Base-by-base conservation (phyloP, 2,888 invertebrate species). In the Athalia circularis region DNA sequence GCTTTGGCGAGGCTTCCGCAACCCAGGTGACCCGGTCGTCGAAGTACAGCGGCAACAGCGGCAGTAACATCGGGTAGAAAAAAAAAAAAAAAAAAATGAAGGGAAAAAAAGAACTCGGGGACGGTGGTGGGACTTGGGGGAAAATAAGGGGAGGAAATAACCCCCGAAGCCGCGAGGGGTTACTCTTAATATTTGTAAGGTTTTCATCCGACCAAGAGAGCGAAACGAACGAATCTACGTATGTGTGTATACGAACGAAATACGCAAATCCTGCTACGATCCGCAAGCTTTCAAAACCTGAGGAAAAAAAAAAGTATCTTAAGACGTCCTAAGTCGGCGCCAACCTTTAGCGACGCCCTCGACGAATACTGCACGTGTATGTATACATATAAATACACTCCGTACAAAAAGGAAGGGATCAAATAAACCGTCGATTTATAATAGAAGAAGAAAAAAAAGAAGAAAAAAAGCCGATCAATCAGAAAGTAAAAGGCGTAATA, bases 141-240 rank as follows among this genome's bases (percentile, higher is more conserved):
- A 61, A 29, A 15, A 13, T 13, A 29, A 29, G 29, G 29, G 62
- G 62, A 13, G 59, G 50, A 50, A 62, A 61, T 75, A 75, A 75
- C 64, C 79, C 80, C 77, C 83, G 83, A 82, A 82, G 70, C 62
- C 62, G 67, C 68, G 68, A 78, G 79, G 86, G 86, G 86, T 87
- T 88, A 86, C 86, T 86, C 87, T 87, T 87, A 86, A 88, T 88
- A 88, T 88, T 88, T 88, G 86, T 86, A 86, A 86, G 88, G 85
- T 87, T 88, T 88, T 88, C 87, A 84, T 87, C 85, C 83, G 76
- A 81, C 62, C 78, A 72, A 74, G 65, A 59, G 74, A 74, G 43
- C 9, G 70, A 15, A 29, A 54, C 45, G 13, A 65, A 15, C n/a
- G 47, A 47, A n/a, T 47, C 3, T 4, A 45, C 54, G 54, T 54